Conservation (phyloP, 2,888 invertebrate genomes). For the Eupithecia dodoneata region DNA sequence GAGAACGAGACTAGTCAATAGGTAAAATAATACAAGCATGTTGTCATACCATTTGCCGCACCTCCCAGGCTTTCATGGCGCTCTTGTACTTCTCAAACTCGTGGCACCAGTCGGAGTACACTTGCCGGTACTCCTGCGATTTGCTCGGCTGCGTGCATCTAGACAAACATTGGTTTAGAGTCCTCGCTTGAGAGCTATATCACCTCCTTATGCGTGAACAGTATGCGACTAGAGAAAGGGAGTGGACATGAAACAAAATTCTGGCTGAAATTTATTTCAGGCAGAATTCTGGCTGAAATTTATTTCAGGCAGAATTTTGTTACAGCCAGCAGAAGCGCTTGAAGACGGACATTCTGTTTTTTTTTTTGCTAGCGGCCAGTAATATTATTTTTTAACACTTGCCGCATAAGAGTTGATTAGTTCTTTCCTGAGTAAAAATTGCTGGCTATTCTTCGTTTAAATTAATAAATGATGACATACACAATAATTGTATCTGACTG, state of each 20-base stretch:
- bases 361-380: background rate
- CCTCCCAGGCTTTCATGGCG: conserved; percentile 87
- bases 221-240: background rate
- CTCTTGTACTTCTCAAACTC: conserved; percentile 88
- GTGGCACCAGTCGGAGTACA: conserved; percentile 89
- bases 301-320: too few species aligned
- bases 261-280: too few species aligned
- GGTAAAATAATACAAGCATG: background rate
- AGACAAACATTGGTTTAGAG: conserved; percentile 35
- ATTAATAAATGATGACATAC: background rate
- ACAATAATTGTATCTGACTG: background rate
- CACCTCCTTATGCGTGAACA: background rate
- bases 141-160: conserved; percentile 85
- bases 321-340: too few species aligned
- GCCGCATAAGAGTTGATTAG: background rate
- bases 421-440: background rate
- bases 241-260: background rate
- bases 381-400: background rate
- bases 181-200: background rate
- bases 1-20: too few species aligned
- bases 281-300: too few species aligned
- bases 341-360: background rate
- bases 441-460: background rate
- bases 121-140: conserved; percentile 84
- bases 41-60: conserved; percentile 82